Conservation (phyloP, 2,888 invertebrate genomes). For the Neria commutata region DNA sequence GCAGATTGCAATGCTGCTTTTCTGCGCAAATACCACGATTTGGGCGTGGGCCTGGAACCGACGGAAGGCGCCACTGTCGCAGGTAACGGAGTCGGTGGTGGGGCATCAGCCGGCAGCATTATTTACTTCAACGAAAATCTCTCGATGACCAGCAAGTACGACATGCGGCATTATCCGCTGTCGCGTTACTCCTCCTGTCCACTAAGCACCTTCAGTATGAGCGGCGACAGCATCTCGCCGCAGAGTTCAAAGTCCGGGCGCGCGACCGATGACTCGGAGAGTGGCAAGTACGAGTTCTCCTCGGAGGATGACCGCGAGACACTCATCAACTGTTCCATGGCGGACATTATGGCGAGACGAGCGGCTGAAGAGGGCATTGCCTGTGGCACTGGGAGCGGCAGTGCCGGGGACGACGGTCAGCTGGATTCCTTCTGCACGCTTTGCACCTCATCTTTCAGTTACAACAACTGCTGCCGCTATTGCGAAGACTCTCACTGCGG, state of each 20-base stretch:
- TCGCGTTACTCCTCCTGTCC: slow-evolving; percentile 48
- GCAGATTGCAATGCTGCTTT: slow-evolving; percentile 54
- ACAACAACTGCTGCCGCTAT: slow-evolving; percentile 57
- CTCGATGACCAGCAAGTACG: slow-evolving; percentile 60
- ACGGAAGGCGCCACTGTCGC: too few species aligned
- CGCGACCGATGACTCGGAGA: slow-evolving; percentile 43
- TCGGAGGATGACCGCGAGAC: slow-evolving; percentile 53
- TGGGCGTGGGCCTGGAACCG: slow-evolving; percentile 35
- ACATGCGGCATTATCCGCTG: slow-evolving; percentile 48
- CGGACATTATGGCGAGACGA: slow-evolving; percentile 9
- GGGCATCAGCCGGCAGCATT: slow-evolving; percentile 39
- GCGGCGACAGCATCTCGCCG: slow-evolving; percentile 37
- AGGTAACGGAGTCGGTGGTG: slow-evolving; percentile 6
- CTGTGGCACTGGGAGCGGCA: not conserved
- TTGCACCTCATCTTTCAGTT: slow-evolving; percentile 62
- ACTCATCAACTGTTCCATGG: slow-evolving; percentile 28
- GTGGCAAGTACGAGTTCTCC: slow-evolving; percentile 53
- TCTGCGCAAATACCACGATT: slow-evolving; percentile 57
- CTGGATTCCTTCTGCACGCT: slow-evolving; percentile 60
- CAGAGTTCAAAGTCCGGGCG: slow-evolving; percentile 33
- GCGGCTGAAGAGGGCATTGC: not conserved
- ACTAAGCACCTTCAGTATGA: slow-evolving; percentile 41
- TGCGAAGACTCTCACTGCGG: slow-evolving; percentile 59
- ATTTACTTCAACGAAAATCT: slow-evolving; percentile 62
- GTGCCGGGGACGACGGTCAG: slow-evolving; percentile 25